Conservation (phyloP, 2,797 vertebrate species). For the Spinibarbus caldwelli region DNA sequence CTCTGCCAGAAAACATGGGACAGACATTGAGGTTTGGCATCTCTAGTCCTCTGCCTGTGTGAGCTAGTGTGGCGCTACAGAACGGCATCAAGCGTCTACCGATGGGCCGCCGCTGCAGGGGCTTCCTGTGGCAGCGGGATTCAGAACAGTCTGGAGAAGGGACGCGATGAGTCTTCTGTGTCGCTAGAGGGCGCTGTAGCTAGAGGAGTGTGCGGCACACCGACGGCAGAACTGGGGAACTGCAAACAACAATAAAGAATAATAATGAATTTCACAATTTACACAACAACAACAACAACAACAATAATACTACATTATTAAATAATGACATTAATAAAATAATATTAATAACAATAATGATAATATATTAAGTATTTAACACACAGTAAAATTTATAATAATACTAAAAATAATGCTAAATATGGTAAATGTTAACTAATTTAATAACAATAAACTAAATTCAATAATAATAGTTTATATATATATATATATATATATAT, state of each 20-base stretch:
- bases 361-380: too few species aligned
- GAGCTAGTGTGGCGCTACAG: constrained; percentile 75
- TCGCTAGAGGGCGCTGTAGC: constrained; percentile 50
- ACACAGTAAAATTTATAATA: too few species aligned
- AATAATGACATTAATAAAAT: too few species aligned
- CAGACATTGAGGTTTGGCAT: constrained; percentile 62
- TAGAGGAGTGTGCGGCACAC: constrained; percentile 30
- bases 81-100: constrained; percentile 63
- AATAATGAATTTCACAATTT: background rate
- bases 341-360: background rate
- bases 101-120: constrained; percentile 63
- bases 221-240: background rate
- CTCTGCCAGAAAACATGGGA: constrained; percentile 62
- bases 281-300: too few species aligned
- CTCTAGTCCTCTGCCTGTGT: constrained; percentile 65
- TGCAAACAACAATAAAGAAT: background rate
- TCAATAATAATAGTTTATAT: too few species aligned
- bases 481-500: too few species aligned
- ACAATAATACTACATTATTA: too few species aligned
- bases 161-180: constrained; percentile 32
- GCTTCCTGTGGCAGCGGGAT: constrained; percentile 38
- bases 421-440: too few species aligned
- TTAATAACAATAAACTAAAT: too few species aligned
- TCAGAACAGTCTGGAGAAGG: constrained; percentile 66
- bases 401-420: too few species aligned